These are phyloP conservation scores for Gila orcuttii DNA, from an alignment of 2,113 vertebrate species.

Conservation along the genomic window DNA sequence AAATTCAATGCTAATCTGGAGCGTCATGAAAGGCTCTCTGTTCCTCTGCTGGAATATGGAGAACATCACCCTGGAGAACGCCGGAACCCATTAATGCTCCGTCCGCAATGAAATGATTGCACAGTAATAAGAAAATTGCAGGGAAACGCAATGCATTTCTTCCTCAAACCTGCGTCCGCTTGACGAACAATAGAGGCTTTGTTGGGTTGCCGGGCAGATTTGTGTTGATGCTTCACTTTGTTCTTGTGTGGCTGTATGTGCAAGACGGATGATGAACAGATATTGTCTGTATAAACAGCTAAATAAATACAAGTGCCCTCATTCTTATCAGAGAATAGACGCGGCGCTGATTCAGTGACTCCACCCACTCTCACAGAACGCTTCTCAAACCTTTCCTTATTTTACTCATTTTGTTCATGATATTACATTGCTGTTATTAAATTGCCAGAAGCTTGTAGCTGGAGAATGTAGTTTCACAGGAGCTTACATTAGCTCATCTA, in stretches of 20 bases:
- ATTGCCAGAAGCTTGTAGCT: neutral
- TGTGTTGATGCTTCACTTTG: neutral
- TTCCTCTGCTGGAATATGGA: constrained; percentile 39
- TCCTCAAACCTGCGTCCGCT: neutral
- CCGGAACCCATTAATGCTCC: neutral
- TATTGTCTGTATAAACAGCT: constrained; percentile 27
- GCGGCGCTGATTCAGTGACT: neutral
- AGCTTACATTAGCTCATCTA: neutral
- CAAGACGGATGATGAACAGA: constrained; percentile 31
- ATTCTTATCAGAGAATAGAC: constrained; percentile 8
- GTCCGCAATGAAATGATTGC: constrained; percentile 2
- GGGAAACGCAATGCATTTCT: constrained; percentile 8
- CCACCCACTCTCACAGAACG: neutral
- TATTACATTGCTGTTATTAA: neutral
- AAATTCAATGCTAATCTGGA: constrained; percentile 52
- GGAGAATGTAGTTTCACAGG: neutral
- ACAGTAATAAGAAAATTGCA: constrained; percentile 17
- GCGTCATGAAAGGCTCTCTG: constrained; percentile 50
- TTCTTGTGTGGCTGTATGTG: neutral
- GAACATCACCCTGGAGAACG: constrained; percentile 23
- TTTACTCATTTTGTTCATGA: no score
- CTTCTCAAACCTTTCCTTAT: neutral
- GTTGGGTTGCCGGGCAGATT: constrained; percentile 27
- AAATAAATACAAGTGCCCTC: constrained; percentile 14
- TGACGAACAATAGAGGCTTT: constrained; percentile 43